Percentiles rank a stretch among this genome's conserved stretches.
These are phyloP conservation scores for Anomalospiza imberbis DNA, from an alignment of 2,797 vertebrate genomes.

Conservation along the genomic window DNA sequence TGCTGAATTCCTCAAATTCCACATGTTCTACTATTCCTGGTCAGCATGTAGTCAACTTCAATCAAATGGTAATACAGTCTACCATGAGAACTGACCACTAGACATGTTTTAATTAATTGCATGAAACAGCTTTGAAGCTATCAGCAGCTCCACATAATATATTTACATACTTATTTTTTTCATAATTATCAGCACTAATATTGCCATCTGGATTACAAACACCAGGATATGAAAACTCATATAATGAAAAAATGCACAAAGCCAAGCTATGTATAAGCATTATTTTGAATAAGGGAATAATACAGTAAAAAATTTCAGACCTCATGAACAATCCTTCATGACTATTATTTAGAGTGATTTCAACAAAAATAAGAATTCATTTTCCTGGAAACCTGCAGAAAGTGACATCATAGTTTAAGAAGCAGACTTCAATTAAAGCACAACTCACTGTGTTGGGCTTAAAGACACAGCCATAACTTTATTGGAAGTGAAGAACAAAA, in stretches of 20 bases:
- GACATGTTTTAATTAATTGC: neutral
- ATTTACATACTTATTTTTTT: slow-evolving; percentile 33
- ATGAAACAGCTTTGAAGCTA: neutral
- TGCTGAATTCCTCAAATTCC: neutral
- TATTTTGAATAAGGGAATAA: neutral
- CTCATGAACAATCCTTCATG: neutral
- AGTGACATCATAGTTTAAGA: neutral
- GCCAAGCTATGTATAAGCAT: neutral
- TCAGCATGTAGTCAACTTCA: neutral
- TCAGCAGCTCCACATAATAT: neutral
- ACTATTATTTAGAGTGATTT: neutral
- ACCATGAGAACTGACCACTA: neutral
- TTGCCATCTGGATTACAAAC: neutral
- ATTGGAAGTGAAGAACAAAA: neutral
- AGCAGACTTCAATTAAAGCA: neutral
- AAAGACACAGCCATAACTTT: neutral
- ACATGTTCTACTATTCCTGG: neutral
- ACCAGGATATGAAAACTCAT: slow-evolving; percentile 18
- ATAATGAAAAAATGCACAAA: neutral
- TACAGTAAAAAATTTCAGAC: neutral
- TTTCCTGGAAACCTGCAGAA: neutral
- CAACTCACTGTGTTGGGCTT: neutral
- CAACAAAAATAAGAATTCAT: neutral
- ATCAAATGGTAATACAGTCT: neutral
- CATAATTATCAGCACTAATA: slow-evolving; percentile 2